Evolutionary conservation across 2,888 invertebrate species (phyloP).

Genomic region (Tanytarsus gracilentus): DNA sequence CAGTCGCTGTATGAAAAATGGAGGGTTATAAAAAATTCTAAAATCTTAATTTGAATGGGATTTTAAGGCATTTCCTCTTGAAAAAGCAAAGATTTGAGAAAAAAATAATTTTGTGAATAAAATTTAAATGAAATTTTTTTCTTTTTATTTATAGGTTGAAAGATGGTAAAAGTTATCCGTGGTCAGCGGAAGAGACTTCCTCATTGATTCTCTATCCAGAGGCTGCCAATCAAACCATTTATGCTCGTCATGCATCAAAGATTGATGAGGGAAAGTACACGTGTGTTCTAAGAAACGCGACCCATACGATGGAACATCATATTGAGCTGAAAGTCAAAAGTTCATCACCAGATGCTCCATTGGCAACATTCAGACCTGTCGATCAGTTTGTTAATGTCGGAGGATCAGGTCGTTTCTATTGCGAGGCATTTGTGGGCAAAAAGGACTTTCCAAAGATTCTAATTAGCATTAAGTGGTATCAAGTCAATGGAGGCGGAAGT

Average conservation of each 20-base stretch:
- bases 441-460: conserved; percentile 57
- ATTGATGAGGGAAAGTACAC: conserved; percentile 66
- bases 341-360: conserved; percentile 52
- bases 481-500: conserved; percentile 37
- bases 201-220: conserved; percentile 66
- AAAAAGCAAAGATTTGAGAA: no score
- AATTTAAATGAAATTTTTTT: not conserved
- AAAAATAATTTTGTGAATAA: not conserved
- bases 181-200: conserved; percentile 57
- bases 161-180: conserved; percentile 64
- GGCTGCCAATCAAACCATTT: conserved; percentile 70
- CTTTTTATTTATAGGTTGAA: conserved; percentile 55
- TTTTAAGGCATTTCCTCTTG: no score
- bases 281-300: conserved; percentile 63
- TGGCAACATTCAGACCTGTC: conserved; percentile 58
- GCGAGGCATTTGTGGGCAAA: conserved; percentile 70
- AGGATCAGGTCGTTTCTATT: conserved; percentile 57
- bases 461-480: conserved; percentile 62
- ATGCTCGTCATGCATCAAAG: conserved; percentile 53
- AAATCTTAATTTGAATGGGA: no score
- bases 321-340: conserved; percentile 58
- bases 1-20: no score
- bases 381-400: conserved; percentile 56
- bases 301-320: conserved; percentile 54
- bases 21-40: no score